Conservation (phyloP, 1,140 invertebrate species). For the Trichogramma pretiosum region DNA sequence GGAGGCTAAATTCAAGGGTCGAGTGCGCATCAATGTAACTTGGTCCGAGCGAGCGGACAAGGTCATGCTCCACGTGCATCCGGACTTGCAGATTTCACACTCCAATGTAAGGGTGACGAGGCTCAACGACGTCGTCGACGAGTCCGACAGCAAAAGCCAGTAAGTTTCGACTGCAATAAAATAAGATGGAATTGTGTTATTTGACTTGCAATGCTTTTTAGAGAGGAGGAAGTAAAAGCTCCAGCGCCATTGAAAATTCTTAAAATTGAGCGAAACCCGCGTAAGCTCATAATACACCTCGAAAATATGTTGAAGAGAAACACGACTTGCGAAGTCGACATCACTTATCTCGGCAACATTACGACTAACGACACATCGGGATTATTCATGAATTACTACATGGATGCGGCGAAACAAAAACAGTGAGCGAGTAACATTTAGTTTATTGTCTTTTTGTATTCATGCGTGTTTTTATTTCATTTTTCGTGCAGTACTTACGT, state of each 20-base stretch:
- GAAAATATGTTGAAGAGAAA: constrained; percentile 46
- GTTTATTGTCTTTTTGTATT: not conserved
- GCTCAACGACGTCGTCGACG: constrained; percentile 12
- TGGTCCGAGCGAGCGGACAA: constrained; percentile 49
- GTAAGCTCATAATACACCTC: constrained; percentile 41
- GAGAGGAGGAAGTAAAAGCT: constrained; percentile 3
- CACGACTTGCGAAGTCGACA: constrained; percentile 45
- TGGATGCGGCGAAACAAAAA: constrained; percentile 39
- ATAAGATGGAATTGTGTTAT: no score
- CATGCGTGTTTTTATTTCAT: not conserved
- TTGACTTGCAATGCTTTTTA: no score
- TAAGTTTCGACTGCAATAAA: no score
- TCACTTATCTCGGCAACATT: constrained; percentile 52
- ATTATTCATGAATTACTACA: constrained; percentile 54
- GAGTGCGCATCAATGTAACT: constrained; percentile 52
- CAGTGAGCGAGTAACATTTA: no score
- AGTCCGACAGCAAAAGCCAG: no score
- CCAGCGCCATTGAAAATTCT: constrained; percentile 16
- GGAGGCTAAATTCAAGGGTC: constrained; percentile 51
- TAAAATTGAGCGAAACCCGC: constrained; percentile 9
- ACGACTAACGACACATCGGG: constrained; percentile 50
- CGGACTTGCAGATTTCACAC: constrained; percentile 47
- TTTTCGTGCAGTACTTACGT: constrained; percentile 47
- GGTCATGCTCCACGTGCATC: constrained; percentile 54
- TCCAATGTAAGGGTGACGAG: constrained; percentile 30